Conservation (phyloP, 2,113 vertebrate genomes). For the Ptilonorhynchus violaceus region DNA sequence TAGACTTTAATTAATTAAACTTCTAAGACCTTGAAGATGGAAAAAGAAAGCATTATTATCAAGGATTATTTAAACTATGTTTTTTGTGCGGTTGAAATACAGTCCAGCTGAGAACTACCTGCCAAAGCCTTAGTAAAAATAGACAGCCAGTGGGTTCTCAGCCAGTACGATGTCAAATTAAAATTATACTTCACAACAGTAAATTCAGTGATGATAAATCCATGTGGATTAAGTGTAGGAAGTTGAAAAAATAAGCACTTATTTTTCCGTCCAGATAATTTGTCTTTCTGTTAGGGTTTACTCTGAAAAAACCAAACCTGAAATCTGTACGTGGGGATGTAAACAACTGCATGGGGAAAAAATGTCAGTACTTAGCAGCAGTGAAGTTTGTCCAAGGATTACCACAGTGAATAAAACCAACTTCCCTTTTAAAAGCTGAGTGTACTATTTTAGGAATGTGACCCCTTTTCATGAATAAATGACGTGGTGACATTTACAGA, state of each 20-base stretch:
- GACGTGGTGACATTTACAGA: conserved; percentile 85
- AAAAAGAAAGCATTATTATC: conserved; percentile 6
- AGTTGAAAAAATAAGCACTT: conserved; percentile 28
- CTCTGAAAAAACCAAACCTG: conserved; percentile 32
- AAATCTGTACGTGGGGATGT: conserved; percentile 42
- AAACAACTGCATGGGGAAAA: conserved; percentile 61
- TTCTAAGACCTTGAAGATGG: conserved; percentile 19
- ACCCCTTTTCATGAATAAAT: conserved; percentile 84
- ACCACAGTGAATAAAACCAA: conserved; percentile 71
- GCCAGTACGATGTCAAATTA: conserved; percentile 56
- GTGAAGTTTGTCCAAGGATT: conserved; percentile 79
- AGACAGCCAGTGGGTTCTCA: conserved; percentile 42
- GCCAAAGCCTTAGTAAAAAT: conserved; percentile 41
- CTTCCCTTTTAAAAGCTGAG: conserved; percentile 65
- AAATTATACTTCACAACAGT: conserved; percentile 58
- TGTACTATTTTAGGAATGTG: conserved; percentile 79
- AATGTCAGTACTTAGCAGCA: conserved; percentile 66
- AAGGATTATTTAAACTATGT: conserved; percentile 26
- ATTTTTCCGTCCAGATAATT: conserved; percentile 28
- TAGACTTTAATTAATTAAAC: conserved; percentile 35
- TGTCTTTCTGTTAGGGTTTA: conserved; percentile 48
- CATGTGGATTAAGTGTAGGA: conserved; percentile 25
- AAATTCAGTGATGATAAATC: conserved; percentile 55
- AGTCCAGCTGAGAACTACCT: conserved; percentile 22
- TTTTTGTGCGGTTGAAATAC: conserved; percentile 13